These are phyloP conservation scores for Hylaeus volcanicus DNA, from an alignment of 1,140 invertebrate species.

Conservation along the genomic window DNA sequence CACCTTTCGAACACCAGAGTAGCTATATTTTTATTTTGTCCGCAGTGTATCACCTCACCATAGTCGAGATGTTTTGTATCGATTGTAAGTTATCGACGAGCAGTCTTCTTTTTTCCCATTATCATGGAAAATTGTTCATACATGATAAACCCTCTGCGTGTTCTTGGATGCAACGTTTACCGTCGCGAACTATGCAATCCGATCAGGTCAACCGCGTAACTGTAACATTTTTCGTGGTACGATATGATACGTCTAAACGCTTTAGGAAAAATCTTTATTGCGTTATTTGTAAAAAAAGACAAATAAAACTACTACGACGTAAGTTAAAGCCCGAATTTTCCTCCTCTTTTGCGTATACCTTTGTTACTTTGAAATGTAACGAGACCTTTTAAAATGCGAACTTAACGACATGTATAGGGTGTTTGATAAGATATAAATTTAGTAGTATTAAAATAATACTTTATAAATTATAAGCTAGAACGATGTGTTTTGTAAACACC, in stretches of 20 bases:
- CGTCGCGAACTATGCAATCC: slow-evolving; percentile 31
- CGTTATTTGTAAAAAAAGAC: slow-evolving; percentile 67
- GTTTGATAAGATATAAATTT: background rate
- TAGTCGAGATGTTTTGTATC: slow-evolving; percentile 14
- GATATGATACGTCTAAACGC: slow-evolving; percentile 57
- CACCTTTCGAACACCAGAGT: slow-evolving; percentile 17
- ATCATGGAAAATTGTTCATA: background rate
- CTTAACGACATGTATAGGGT: background rate
- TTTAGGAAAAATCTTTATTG: slow-evolving; percentile 62
- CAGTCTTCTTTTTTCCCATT: background rate
- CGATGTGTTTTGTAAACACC: slow-evolving; percentile 34
- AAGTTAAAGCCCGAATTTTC: slow-evolving; percentile 33
- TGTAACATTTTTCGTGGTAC: slow-evolving; percentile 43
- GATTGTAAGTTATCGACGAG: background rate
- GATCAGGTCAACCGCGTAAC: slow-evolving; percentile 23
- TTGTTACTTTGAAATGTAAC: background rate
- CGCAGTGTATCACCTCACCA: slow-evolving; percentile 16
- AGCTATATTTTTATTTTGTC: slow-evolving; percentile 21
- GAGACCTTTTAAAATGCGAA: background rate
- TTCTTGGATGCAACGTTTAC: slow-evolving; percentile 8
- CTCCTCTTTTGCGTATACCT: slow-evolving; percentile 2
- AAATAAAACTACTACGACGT: slow-evolving; percentile 62
- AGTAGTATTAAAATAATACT: slow-evolving; percentile 15
- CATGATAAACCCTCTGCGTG: slow-evolving; percentile 12
- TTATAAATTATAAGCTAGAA: slow-evolving; percentile 16